Percentiles rank a stretch among this genome's conserved stretches.
Conservation (phyloP, 2,797 vertebrate genomes). For the Hydrolagus colliei region DNA sequence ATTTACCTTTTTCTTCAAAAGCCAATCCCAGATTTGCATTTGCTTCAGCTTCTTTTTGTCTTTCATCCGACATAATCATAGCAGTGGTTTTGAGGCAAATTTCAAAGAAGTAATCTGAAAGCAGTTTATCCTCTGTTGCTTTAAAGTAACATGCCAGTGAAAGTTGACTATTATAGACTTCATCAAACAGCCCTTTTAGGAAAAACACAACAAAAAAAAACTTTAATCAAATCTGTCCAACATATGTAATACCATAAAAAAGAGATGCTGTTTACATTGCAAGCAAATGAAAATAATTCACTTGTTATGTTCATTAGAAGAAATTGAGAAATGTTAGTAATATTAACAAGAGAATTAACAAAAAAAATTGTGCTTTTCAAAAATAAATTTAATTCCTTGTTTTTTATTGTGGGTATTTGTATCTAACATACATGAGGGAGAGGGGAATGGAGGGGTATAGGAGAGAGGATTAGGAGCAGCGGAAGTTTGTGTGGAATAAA, state of each 20-base stretch:
- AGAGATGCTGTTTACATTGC: too few species aligned
- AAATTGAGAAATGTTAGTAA: background rate
- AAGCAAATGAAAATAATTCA: background rate
- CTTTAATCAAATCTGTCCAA: background rate
- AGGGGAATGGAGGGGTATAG: too few species aligned
- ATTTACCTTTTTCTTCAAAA: constrained; percentile 54
- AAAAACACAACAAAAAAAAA: constrained; percentile 22
- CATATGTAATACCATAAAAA: background rate
- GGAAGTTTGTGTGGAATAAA: too few species aligned
- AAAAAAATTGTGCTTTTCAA: background rate
- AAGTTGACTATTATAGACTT: constrained; percentile 57
- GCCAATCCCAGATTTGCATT: constrained; percentile 52
- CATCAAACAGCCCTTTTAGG: constrained; percentile 50
- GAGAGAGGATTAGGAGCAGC: too few species aligned
- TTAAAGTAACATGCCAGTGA: constrained; percentile 57
- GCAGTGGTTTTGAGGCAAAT: constrained; percentile 54
- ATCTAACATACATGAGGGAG: background rate
- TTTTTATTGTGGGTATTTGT: background rate
- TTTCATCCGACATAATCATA: constrained; percentile 52
- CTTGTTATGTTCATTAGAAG: background rate
- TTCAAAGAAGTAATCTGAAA: constrained; percentile 61
- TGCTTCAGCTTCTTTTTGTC: constrained; percentile 57
- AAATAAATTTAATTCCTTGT: background rate
- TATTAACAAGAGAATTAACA: background rate
- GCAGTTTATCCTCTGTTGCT: constrained; percentile 56